Conservation (phyloP, 2,113 vertebrate genomes). For the Anas platyrhynchos region DNA sequence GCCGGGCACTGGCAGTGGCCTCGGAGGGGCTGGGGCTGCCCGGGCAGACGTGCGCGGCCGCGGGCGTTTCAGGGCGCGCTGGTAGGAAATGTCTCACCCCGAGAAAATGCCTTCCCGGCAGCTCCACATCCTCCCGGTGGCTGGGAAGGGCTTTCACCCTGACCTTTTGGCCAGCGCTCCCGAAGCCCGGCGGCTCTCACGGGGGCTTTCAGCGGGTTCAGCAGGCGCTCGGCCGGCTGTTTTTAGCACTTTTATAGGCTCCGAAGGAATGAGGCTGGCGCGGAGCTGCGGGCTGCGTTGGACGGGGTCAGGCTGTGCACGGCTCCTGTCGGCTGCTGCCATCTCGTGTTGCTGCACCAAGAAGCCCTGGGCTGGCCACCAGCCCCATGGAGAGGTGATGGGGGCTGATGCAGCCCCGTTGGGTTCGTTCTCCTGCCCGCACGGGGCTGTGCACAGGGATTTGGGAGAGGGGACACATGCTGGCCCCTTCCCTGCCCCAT, state of each 20-base stretch:
- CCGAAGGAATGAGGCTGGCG: neutral
- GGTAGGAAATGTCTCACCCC: slow-evolving; percentile 66
- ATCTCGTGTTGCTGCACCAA: slow-evolving; percentile 24
- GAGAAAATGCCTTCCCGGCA: slow-evolving; percentile 53
- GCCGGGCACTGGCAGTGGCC: neutral
- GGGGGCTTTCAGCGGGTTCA: neutral
- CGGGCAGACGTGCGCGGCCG: neutral
- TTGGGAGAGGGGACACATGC: fast-evolving
- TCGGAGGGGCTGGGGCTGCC: neutral
- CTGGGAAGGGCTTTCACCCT: slow-evolving; percentile 19
- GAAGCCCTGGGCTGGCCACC: neutral
- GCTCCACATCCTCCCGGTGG: slow-evolving; percentile 51
- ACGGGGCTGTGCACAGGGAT: fast-evolving
- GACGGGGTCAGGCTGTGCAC: neutral
- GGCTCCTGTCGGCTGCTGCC: slow-evolving; percentile 22
- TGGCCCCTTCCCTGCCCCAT: neutral
- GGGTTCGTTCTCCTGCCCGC: neutral
- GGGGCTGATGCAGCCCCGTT: fast-evolving
- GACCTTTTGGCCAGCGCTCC: slow-evolving; percentile 23
- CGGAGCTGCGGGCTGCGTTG: neutral
- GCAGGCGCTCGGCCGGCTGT: neutral
- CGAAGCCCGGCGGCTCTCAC: neutral
- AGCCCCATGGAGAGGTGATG: neutral
- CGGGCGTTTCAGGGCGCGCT: neutral
- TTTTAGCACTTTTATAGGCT: neutral